Base-by-base conservation (phyloP, 2,888 invertebrate species). In the Nomada ruficornis region DNA sequence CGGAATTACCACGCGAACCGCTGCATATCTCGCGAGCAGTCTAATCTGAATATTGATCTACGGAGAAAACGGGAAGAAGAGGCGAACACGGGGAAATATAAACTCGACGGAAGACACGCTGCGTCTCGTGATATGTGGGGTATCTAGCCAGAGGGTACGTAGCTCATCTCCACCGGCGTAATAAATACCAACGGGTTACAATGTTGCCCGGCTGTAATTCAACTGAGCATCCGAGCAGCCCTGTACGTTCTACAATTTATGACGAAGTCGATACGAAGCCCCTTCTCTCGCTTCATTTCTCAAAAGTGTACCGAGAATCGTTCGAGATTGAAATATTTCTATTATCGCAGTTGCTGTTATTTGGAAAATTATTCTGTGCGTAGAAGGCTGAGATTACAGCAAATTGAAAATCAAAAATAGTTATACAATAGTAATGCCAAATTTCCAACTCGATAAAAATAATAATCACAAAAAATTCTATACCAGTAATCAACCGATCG, bases 151-250 rank as follows among this genome's bases (percentile, higher is more conserved):
- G 59, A 72, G 76, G 83, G 74, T 68, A 74, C 77, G 78, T 78
- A 70, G 36, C 83, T 74, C 83, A 74, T 82, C 77, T 68, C 59
- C 57, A n/a, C 59, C 55, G 47, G 73, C 55, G 82, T 74, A 83
- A 82, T 83, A 82, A 83, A 83, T 79, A 82, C 73, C 50, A n/a
- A 20, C 69, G 87, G 47, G 84, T 85, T 77, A 87, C 85, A 82
- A 87, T 85, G 85, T 79, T 85, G 63, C 69, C n/a, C 55, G 67
- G 54, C 67, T 73, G 87, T 84, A 87, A 87, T 64, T 86, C 86
- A 86, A 54, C 71, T 57, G 74, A 44, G 55, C 69, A 80, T 57
- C 26, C 65, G 20, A 47, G 50, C 63, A 2, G 10, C 20, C 20
- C 47, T 10, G 15, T 26, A 15, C 7, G 23, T 42, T 55, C 60